Base-by-base conservation (phyloP, 1,140 invertebrate genomes). In the Nilaparvata lugens region DNA sequence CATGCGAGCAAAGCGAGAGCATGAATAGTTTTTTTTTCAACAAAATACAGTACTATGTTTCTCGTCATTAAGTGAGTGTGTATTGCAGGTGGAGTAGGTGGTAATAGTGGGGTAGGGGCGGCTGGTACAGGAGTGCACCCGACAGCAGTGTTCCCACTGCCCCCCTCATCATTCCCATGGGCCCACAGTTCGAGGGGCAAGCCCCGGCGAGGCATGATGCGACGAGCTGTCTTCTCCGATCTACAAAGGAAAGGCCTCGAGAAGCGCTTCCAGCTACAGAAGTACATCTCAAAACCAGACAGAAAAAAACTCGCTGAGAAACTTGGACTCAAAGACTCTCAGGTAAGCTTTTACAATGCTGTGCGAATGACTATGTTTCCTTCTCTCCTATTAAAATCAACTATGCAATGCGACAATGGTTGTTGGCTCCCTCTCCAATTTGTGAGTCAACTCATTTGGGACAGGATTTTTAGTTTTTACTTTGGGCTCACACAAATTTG, bases 261-360 rank as follows among this genome's bases (percentile, higher is more conserved):
- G 75, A 90, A 94, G 66, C 75, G 94, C 66, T 98, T 98, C 75
- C 92, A 95, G 73, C 82, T 95, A 14, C 95, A 98, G 75, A 97
- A 98, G 74, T 98, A 98, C 74, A 97, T 98, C 69, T 95, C 92
- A 61, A 98, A 98, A 73, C 95, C 95, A 0, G 95, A 98, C 74
- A 83, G 95, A 70, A 93, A 97, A 76, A 96, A 97, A 71, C 76
- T 98, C 21, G 95, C 95, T 0, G 94, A 96, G 72, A 94, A 95
- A 75, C 79, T 98, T 31, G 95, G 95, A 24, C 80, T 98, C 0
- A 97, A 96, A 70, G 95, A 98, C 70, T 93, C 91, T 67, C 92
- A 94, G 85, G 92, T 94, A 70, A 81, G 77, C 67, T 4, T 35
- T n/a, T n/a, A n/a, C n/a, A n/a, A n/a, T n/a, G n/a, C n/a, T n/a